phyloP scores from a whole-genome alignment of 2,797 vertebrate genomes.

The Sphenodon punctatus region DNA sequence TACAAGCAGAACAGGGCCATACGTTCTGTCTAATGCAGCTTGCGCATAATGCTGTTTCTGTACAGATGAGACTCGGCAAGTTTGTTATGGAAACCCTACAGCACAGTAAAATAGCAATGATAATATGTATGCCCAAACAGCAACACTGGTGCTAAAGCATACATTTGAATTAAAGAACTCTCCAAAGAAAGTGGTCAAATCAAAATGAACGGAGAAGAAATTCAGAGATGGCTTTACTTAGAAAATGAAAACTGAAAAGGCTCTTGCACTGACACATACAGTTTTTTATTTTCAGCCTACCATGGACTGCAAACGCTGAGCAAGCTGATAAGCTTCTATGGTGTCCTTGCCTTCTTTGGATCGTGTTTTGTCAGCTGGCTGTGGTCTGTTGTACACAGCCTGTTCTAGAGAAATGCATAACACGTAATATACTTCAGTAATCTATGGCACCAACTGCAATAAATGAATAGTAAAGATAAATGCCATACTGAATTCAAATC shows the following conservation, averaged over 20 bases:
- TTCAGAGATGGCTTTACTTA: not conserved
- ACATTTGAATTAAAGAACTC: rapidly evolving
- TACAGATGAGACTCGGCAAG: not conserved
- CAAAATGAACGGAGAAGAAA: rapidly evolving
- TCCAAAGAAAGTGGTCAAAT: not conserved
- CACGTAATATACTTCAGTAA: conserved; percentile 17
- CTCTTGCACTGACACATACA: rapidly evolving
- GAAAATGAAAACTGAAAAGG: rapidly evolving
- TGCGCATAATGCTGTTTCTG: not conserved
- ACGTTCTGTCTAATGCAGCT: not conserved
- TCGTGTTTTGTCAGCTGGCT: conserved; percentile 84
- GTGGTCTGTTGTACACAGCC: conserved; percentile 92
- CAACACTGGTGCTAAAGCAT: not conserved
- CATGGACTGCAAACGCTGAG: conserved; percentile 93
- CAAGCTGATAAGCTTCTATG: conserved; percentile 89
- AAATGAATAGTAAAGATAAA: not conserved
- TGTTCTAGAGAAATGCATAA: conserved; percentile 81
- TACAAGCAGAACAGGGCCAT: not conserved
- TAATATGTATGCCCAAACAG: not conserved
- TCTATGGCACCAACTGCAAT: not conserved
- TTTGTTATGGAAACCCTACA: not conserved
- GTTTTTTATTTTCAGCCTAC: conserved; percentile 64
- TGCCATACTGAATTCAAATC: rapidly evolving
- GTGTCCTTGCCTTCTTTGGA: conserved; percentile 85
- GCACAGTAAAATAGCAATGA: not conserved